Base-by-base conservation (phyloP, 2,797 vertebrate species). In the Meda fulgida region DNA sequence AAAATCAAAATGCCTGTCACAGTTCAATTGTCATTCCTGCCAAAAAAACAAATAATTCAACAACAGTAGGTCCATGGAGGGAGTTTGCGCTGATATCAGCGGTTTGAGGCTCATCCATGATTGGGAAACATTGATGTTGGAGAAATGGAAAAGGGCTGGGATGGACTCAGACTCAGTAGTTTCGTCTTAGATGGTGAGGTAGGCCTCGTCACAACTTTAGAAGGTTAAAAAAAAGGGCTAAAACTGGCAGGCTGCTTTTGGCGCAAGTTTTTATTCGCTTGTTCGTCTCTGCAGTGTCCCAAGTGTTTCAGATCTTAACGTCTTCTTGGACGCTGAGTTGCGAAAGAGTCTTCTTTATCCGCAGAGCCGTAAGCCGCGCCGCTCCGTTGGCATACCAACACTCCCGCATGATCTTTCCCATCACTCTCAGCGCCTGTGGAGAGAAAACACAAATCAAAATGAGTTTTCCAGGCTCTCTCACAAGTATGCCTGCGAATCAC, bases 381-480 rank as follows among this genome's bases (percentile, higher is more conserved):
- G 98, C 97, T 0, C 98, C 98, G 0, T 99, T 99, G 88, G 97
- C 95, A 31, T 99, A 99, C 98, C 98, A 99, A 91, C 98, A 99
- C 93, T 99, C 98, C 0, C 98, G 94, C 98, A 99, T 99, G 96
- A 99, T 99, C 95, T 98, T 99, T n/a, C 97, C 98, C 98, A 99
- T 99, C 88, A 99, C 97, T 23, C 97, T 96, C 48, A 99, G 92
- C 0, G 98, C 97, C 98, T 99, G 88, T 43, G 51, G 83, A 65
- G 63, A 65, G 60, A 78, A 86, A n/a, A 29, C 63, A 65, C 46
- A n/a, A 58, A 84, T 60, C 75, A n/a, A 75, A 36, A 77, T 16
- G 1, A 51, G 1, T 7, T 51, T 75, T 76, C 8, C 71, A 83
- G 43, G 43, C 71, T 66, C 16, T 48, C 38, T 26, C 21, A 46